These are phyloP conservation scores for Dipodomys merriami DNA, from an alignment of 2,113 vertebrate genomes.

Conservation along the genomic window DNA sequence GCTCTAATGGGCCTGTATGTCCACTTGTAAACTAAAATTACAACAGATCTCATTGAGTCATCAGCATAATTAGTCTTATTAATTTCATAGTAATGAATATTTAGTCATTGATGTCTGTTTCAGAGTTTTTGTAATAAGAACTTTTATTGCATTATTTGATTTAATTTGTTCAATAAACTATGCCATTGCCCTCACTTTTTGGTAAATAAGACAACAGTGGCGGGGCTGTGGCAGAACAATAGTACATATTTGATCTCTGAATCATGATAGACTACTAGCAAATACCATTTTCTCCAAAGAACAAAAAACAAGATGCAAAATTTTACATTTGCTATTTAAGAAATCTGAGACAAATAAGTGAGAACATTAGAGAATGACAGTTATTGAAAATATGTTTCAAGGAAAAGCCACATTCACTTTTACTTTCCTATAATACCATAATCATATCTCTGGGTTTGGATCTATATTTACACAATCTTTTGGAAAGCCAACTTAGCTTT, in stretches of 20 bases:
- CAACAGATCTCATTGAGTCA: background rate
- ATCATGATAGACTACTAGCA: background rate
- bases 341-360: background rate
- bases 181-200: background rate
- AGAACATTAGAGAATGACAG: background rate
- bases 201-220: background rate
- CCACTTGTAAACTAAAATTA: background rate
- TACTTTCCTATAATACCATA: no score
- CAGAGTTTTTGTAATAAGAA: background rate
- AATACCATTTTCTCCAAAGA: background rate
- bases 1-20: background rate
- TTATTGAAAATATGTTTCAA: background rate
- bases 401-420: background rate
- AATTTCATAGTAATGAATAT: background rate
- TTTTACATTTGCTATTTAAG: background rate
- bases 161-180: background rate
- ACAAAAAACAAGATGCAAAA: background rate
- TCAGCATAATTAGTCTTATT: background rate
- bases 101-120: background rate
- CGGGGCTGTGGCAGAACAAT: background rate
- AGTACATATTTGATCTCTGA: background rate
- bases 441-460: background rate
- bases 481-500: background rate
- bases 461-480: background rate
- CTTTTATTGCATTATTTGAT: background rate